Conservation (phyloP, 92 coral and sea anemone genomes). For the Palythoa heliodiscus region DNA sequence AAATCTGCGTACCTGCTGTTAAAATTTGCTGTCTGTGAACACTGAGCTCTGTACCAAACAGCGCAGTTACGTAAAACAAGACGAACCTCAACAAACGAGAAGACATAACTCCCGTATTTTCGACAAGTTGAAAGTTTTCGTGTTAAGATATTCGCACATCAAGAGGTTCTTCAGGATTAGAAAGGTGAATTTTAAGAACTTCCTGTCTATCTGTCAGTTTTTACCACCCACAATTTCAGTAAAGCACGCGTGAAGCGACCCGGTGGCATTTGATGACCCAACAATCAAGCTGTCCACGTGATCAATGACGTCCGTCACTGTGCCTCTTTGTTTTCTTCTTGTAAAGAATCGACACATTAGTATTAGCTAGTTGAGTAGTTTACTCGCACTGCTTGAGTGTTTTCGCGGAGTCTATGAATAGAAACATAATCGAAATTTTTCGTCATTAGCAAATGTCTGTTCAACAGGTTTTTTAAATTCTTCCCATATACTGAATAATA, state of each 20-base stretch:
- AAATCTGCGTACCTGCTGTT: neutral
- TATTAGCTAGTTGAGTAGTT: no score
- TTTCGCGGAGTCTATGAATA: no score
- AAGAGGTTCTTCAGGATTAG: no score
- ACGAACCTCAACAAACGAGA: slow-evolving; percentile 7
- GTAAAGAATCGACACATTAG: no score
- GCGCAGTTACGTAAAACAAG: neutral
- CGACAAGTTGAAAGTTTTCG: neutral
- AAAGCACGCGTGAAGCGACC: no score
- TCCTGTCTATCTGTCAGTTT: neutral
- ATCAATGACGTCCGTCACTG: slow-evolving; percentile 9
- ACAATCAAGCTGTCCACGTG: slow-evolving; percentile 4
- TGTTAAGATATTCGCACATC: neutral
- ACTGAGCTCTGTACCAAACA: neutral
- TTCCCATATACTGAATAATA: no score
- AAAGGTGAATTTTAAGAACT: neutral
- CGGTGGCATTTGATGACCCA: neutral
- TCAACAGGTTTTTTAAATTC: no score
- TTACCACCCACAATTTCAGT: neutral
- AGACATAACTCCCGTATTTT: neutral
- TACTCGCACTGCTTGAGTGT: no score
- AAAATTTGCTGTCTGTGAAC: neutral
- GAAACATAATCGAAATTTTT: no score
- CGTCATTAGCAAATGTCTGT: no score
- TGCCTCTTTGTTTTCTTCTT: neutral